phyloP scores from a whole-genome alignment of 2,113 vertebrate species.

The Campylomormyrus tamandua region DNA sequence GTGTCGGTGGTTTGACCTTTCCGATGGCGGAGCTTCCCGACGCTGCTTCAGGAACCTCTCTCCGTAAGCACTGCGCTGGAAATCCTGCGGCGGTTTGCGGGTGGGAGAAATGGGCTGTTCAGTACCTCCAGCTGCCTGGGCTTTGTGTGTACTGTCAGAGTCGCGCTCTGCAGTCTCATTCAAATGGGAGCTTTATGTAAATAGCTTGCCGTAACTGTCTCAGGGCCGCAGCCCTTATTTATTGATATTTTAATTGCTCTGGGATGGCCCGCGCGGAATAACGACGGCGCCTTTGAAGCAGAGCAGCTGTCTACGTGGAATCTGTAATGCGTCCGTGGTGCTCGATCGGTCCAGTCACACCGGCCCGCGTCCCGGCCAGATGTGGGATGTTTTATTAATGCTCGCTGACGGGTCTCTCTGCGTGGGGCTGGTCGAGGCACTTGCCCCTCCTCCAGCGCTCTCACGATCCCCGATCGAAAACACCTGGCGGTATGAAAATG shows the following conservation, averaged over 20 bases:
- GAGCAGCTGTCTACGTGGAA: neutral
- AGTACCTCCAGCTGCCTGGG: neutral
- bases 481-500: neutral
- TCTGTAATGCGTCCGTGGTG: neutral
- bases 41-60: neutral
- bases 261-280: neutral
- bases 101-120: neutral
- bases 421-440: neutral
- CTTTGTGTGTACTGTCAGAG: neutral
- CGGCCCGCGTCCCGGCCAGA: neutral
- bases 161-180: neutral
- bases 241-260: neutral
- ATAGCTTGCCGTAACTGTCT: neutral
- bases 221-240: neutral
- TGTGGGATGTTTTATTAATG: slow-evolving; percentile 12
- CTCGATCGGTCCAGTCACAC: neutral
- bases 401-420: neutral
- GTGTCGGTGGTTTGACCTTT: slow-evolving; percentile 5
- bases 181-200: neutral
- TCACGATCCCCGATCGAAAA: neutral
- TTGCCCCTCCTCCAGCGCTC: neutral
- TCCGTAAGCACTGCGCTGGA: no score
- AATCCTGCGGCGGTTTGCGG: neutral
- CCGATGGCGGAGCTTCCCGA: neutral
- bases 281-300: neutral